phyloP scores from a whole-genome alignment of 2,797 vertebrate species.

The Avahi laniger region DNA sequence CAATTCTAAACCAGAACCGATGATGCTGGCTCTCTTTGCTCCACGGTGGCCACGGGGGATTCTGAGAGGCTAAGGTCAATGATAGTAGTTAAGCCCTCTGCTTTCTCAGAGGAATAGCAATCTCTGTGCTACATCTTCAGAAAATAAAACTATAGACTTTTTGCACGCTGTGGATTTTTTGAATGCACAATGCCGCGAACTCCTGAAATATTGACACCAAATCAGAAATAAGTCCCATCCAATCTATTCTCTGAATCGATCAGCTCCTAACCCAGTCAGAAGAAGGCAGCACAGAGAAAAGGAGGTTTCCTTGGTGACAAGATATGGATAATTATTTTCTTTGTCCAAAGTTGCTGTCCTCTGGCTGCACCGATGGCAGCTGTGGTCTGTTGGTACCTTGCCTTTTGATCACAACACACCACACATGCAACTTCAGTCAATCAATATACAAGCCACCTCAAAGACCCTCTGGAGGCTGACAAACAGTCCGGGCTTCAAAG shows the following conservation, averaged over 20 bases:
- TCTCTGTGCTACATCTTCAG: neutral
- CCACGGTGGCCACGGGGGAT: neutral
- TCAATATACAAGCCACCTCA: slow-evolving; percentile 38
- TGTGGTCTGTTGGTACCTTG: neutral
- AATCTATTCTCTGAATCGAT: neutral
- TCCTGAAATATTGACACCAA: slow-evolving; percentile 40
- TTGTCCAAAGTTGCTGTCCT: neutral
- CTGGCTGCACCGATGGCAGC: neutral
- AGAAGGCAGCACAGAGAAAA: neutral
- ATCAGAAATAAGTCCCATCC: neutral
- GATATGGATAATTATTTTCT: neutral
- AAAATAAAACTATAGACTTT: slow-evolving; percentile 29
- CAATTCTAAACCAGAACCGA: slow-evolving; percentile 6
- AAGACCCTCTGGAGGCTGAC: neutral
- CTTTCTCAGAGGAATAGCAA: neutral
- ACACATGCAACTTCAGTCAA: neutral
- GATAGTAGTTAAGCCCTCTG: neutral
- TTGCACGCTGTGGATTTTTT: neutral
- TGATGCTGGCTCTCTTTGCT: neutral
- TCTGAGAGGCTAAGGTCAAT: slow-evolving; percentile 43
- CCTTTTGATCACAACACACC: slow-evolving; percentile 35
- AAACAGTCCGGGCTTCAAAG: slow-evolving; percentile 2
- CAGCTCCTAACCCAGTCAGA: slow-evolving; percentile 4
- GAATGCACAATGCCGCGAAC: neutral
- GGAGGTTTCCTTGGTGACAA: neutral